Percentiles rank a stretch among this genome's conserved stretches.
Conservation (phyloP, 2,888 invertebrate species). For the Camptogramma bilineatum region DNA sequence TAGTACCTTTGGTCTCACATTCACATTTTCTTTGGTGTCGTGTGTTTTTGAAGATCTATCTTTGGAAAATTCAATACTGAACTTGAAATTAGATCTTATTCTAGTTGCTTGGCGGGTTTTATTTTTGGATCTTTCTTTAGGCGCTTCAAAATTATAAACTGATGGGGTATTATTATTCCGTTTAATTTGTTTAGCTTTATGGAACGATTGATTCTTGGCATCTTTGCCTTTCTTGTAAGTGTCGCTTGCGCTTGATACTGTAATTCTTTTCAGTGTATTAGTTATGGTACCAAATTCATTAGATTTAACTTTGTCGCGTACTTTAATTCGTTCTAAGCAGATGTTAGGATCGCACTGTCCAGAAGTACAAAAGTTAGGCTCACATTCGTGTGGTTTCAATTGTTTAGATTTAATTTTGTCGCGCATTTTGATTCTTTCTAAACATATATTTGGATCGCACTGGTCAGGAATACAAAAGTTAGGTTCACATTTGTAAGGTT, state of each 20-base stretch:
- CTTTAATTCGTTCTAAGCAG: slow-evolving; percentile 45
- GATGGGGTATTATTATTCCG: slow-evolving; percentile 1
- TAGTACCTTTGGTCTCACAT: not conserved
- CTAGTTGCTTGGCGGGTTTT: slow-evolving; percentile 34
- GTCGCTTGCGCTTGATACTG: slow-evolving; percentile 29
- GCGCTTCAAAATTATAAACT: slow-evolving; percentile 1
- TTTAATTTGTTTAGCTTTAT: slow-evolving; percentile 5
- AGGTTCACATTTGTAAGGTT: slow-evolving; percentile 52
- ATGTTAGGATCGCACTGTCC: slow-evolving; percentile 52
- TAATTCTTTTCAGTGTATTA: slow-evolving; percentile 35
- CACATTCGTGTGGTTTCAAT: slow-evolving; percentile 49
- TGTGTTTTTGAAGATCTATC: slow-evolving; percentile 11
- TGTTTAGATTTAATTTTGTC: slow-evolving; percentile 10
- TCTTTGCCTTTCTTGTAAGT: slow-evolving; percentile 13
- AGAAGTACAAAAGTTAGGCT: slow-evolving; percentile 52
- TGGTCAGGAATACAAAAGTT: slow-evolving; percentile 51
- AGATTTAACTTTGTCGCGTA: slow-evolving; percentile 12
- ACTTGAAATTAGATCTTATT: slow-evolving; percentile 46
- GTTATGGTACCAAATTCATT: slow-evolving; percentile 38
- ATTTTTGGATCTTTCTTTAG: not conserved
- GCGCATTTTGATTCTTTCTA: slow-evolving; percentile 40
- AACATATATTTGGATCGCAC: slow-evolving; percentile 52
- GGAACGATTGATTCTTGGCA: slow-evolving; percentile 8
- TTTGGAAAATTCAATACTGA: slow-evolving; percentile 48
- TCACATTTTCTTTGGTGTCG: not conserved